Evolutionary conservation across 1,140 invertebrate genomes (phyloP).

Genomic region (Amyelois transitella): DNA sequence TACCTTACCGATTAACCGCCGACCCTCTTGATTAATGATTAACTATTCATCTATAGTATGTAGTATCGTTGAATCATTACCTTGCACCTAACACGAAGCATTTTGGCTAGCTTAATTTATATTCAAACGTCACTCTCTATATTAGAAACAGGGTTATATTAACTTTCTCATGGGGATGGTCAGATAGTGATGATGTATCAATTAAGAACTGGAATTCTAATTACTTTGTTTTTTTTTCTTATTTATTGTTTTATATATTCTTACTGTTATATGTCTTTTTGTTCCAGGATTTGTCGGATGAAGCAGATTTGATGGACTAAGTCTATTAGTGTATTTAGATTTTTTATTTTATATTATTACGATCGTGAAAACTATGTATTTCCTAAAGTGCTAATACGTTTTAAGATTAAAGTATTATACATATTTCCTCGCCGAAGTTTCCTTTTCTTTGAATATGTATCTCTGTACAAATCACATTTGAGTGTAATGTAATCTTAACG

Average conservation of each 20-base stretch:
- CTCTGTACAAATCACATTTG: not conserved
- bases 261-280: conserved; percentile 11
- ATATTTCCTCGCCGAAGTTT: conserved; percentile 11
- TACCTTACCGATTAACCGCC: too few relatives aligned
- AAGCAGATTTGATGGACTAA: conserved; percentile 40
- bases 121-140: too few relatives aligned
- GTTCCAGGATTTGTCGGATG: conserved; percentile 50
- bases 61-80: too few relatives aligned
- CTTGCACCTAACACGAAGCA: too few relatives aligned
- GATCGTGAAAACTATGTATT: conserved; percentile 47
- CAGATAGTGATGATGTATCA: too few relatives aligned
- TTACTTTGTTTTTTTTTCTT: too few relatives aligned
- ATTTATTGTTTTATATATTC: not conserved
- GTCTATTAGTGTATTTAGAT: conserved; percentile 38
- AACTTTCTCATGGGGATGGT: too few relatives aligned
- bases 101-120: too few relatives aligned
- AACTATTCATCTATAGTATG: too few relatives aligned
- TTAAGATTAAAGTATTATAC: conserved; percentile 50
- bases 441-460: not conserved
- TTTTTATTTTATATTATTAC: conserved; percentile 47
- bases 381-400: conserved; percentile 53
- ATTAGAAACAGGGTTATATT: too few relatives aligned
- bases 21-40: too few relatives aligned
- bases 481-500: not conserved
- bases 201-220: too few relatives aligned